A percentile compares a stretch with the other conserved stretches of the same genome.
phyloP scores from a whole-genome alignment of 2,888 invertebrate species.

The Scaptomyza parva region DNA sequence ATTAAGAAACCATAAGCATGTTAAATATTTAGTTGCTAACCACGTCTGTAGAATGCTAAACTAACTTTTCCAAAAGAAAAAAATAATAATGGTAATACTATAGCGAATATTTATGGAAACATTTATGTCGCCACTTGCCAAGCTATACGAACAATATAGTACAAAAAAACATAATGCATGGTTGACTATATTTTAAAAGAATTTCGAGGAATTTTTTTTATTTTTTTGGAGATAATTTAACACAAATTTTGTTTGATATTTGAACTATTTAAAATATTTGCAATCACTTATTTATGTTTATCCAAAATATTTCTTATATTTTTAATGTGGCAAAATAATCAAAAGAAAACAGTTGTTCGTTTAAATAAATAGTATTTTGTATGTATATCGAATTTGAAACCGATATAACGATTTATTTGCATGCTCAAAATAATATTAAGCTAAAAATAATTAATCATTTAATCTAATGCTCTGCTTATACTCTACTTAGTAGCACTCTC shows the following conservation, averaged over 20 bases:
- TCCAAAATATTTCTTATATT: background rate
- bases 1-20: slow-evolving; percentile 45
- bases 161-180: too few relatives aligned
- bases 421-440: slow-evolving; percentile 24
- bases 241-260: background rate
- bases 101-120: too few relatives aligned
- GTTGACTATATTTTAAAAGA: too few relatives aligned
- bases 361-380: background rate
- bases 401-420: slow-evolving; percentile 20
- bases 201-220: too few relatives aligned
- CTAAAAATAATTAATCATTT: slow-evolving; percentile 7
- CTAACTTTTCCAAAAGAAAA: slow-evolving; percentile 42
- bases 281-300: background rate
- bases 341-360: background rate
- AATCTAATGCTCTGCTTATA: slow-evolving; percentile 34
- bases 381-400: slow-evolving; percentile 1
- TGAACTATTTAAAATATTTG: background rate
- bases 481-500: slow-evolving; percentile 42
- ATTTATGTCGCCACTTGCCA: background rate
- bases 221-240: background rate
- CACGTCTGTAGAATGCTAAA: slow-evolving; percentile 26
- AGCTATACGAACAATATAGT: background rate
- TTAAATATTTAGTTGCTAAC: slow-evolving; percentile 34
- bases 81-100: slow-evolving; percentile 20
- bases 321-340: background rate